Conservation (phyloP, 2,888 invertebrate species). For the Hirudinaria manillensis region DNA sequence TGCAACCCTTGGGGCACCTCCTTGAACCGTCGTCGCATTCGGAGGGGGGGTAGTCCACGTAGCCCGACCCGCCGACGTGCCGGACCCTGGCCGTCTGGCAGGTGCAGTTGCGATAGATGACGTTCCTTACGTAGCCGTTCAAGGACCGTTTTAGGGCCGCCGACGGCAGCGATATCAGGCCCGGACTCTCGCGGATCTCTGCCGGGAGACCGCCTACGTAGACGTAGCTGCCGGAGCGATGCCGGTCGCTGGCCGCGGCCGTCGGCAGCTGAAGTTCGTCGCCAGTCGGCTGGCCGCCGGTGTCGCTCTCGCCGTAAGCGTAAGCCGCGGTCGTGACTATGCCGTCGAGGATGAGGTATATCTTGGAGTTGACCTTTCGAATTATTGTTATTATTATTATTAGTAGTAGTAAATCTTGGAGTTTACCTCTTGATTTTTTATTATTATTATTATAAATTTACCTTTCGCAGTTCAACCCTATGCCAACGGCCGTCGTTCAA, state of each 20-base stretch:
- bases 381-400: too few species aligned
- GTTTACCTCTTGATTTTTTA: too few species aligned
- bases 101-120: slow-evolving; percentile 50
- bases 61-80: slow-evolving; percentile 40
- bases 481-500: slow-evolving; percentile 87
- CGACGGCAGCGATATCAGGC: slow-evolving; percentile 43
- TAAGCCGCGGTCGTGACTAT: slow-evolving; percentile 33
- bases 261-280: slow-evolving; percentile 30
- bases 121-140: slow-evolving; percentile 48
- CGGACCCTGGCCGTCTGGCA: slow-evolving; percentile 44
- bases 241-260: slow-evolving; percentile 41
- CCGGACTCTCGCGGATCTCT: slow-evolving; percentile 37
- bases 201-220: slow-evolving; percentile 49
- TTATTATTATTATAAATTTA: too few species aligned
- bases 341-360: not conserved
- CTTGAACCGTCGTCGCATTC: slow-evolving; percentile 43
- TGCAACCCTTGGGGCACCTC: slow-evolving; percentile 10
- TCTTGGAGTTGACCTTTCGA: not conserved
- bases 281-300: slow-evolving; percentile 46
- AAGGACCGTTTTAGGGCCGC: slow-evolving; percentile 40
- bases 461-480: slow-evolving; percentile 67
- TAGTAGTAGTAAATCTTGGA: not conserved
- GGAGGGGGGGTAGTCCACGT: slow-evolving; percentile 40
- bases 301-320: slow-evolving; percentile 44
- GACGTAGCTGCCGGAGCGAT: slow-evolving; percentile 45